These are phyloP conservation scores for Pithys albifrons DNA, from an alignment of 2,113 vertebrate genomes.

Conservation along the genomic window DNA sequence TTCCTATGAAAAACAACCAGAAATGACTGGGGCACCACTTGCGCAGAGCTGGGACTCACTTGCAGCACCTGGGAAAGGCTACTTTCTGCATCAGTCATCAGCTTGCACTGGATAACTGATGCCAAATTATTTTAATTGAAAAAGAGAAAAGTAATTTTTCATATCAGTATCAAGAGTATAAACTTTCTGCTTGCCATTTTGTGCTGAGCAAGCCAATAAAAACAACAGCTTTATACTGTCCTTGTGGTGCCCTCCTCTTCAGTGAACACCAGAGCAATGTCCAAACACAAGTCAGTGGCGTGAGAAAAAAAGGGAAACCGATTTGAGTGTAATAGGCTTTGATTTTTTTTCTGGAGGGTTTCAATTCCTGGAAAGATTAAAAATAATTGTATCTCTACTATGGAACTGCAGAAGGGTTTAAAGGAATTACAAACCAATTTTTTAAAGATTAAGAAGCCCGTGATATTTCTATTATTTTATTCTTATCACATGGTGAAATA, in stretches of 20 bases:
- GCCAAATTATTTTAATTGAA: background rate
- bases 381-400: background rate
- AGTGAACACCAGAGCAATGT: background rate
- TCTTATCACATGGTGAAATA: background rate
- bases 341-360: background rate
- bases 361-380: background rate
- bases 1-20: background rate
- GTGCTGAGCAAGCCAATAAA: background rate
- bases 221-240: background rate
- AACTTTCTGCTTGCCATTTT: background rate
- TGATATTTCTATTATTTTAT: constrained; percentile 10
- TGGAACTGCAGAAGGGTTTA: background rate
- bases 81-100: background rate
- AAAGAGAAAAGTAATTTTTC: background rate
- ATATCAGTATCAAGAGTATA: background rate
- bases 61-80: background rate
- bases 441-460: background rate
- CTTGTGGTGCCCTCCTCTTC: background rate
- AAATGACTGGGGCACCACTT: background rate
- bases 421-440: background rate
- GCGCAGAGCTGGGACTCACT: background rate
- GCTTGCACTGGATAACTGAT: background rate
- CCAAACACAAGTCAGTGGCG: background rate
- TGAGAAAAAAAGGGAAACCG: background rate
- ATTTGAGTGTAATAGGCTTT: background rate